Evolutionary conservation across 2,888 invertebrate species (phyloP), one percentile per base, ranked within the genome.

Genomic region (Cremastinae sp.): DNA sequence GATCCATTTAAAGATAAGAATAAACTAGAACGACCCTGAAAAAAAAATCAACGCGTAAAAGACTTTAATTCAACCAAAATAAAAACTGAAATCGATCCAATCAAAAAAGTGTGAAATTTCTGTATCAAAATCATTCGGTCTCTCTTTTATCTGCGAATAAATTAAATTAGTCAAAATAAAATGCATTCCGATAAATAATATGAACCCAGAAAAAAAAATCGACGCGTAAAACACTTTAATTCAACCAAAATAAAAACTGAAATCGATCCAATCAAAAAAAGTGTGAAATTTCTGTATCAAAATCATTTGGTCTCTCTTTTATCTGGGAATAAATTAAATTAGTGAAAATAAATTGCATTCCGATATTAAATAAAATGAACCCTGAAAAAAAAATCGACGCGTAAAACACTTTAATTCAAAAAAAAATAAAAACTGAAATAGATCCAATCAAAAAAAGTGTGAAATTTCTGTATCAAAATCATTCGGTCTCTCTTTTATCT

Each of bases 11-110:
- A 1, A 10, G 12, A 68, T 73, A 69, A 69, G 73, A 41, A 65
- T 69, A 53, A 68, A 73, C 16, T 76, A 51, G 73, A 65, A 59
- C 69, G 64, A 49, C 35, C 58, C 8, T 53, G 61, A 62, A 55
- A 62, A 58, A 62, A 49, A 47, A 22, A 20, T 2, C n/a, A 9
- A 41, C 49, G 20, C 18, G 16, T 51, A 18, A 35, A 20, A 37
- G 3, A 28, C 9, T 20, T 4, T 22, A 35, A 22, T 20, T 14
- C 12, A 37, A 14, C n/a, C n/a, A 8, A 35, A 49, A 20, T 37
- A 12, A 20, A 20, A 58, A 35, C 2, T 8, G 12, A 18, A 12
- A 16, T n/a, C n/a, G 35, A 53, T 1, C 18, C 2, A 28, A 28
- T 41, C 41, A 8, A 41, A n/a, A 1, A 41, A 41, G 12, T 41